Evolutionary conservation across 2,888 invertebrate species (phyloP), one percentile per base, ranked within the genome.

Genomic region (Exocentrus adspersus): DNA sequence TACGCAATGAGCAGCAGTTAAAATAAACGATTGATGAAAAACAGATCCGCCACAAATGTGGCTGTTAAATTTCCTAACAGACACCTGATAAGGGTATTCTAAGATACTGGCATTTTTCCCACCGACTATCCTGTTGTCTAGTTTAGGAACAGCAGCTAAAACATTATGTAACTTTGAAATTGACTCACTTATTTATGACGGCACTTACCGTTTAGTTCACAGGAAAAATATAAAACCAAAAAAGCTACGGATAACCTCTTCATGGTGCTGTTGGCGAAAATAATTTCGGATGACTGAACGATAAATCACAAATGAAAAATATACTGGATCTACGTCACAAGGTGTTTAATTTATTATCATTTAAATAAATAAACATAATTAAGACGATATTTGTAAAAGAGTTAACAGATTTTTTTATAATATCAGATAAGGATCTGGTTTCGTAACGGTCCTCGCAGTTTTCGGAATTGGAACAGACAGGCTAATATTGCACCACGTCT

Each of bases 1-100:
- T 1, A 68, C 58, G 52, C 74, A 74, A 53, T 74, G 74, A 32
- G 71, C 74, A 21, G 75, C 72, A 28, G 75, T 75, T 43, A 75
- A 43, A 48, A 72, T 60, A 20, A 60, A 66, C 2, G 20, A 58
- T 3, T 37, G 6, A 24, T 78, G 52, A 72, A 80, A 64, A 28
- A 75, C 70, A 0, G 72, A 66, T 9, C 63, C 72, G 2, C 70
- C 70, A 62, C 72, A 72, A 5, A 58, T 54, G 19, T 70, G 72
- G 2, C 20, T 32, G n/a, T 16, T 14, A 1, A 20, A 46, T 51
- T 19, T 62, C 28, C 56, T 57, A 9, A 72, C 14, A n/a, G 72
- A 70, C 1, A 72, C 63, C 58, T 72, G 72, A 28, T 70, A 72
- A 5, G 72, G 70, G 41, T 58, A 62, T n/a, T 64, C 65, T 12